Percentiles rank a stretch among this genome's conserved stretches.
phyloP scores from a whole-genome alignment of 2,888 invertebrate species.

The Eulithis prunata region DNA sequence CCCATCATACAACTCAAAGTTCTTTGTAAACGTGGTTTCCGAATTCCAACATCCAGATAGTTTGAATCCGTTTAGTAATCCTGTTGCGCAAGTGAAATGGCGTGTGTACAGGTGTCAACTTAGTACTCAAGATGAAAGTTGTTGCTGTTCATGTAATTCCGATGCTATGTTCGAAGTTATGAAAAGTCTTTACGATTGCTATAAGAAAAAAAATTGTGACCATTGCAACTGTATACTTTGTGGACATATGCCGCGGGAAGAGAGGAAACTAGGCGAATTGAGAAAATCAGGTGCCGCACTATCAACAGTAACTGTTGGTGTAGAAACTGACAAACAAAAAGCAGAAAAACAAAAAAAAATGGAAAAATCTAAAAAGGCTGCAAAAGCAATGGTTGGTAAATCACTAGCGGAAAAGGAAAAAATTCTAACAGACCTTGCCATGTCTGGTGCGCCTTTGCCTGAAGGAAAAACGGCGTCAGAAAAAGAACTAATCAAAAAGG shows the following conservation, averaged over 20 bases:
- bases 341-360: slow-evolving; percentile 37
- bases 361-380: slow-evolving; percentile 41
- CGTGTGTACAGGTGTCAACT: slow-evolving; percentile 59
- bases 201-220: slow-evolving; percentile 70
- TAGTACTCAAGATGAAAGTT: slow-evolving; percentile 54
- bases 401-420: slow-evolving; percentile 48
- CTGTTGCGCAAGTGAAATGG: slow-evolving; percentile 34
- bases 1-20: slow-evolving; percentile 39
- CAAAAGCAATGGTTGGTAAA: slow-evolving; percentile 48
- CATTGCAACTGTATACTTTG: slow-evolving; percentile 68
- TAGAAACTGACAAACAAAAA: slow-evolving; percentile 26
- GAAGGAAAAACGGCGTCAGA: slow-evolving; percentile 48
- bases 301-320: slow-evolving; percentile 16
- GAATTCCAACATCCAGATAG: slow-evolving; percentile 36
- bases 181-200: slow-evolving; percentile 72
- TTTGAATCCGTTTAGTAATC: slow-evolving; percentile 34
- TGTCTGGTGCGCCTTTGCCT: slow-evolving; percentile 46
- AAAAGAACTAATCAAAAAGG: slow-evolving; percentile 46
- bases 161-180: slow-evolving; percentile 76
- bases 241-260: slow-evolving; percentile 54
- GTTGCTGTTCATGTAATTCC: slow-evolving; percentile 69
- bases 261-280: slow-evolving; percentile 39
- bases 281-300: slow-evolving; percentile 34
- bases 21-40: slow-evolving; percentile 41
- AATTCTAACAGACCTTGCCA: slow-evolving; percentile 45